A percentile compares a stretch with the other conserved stretches of the same genome.
These are phyloP conservation scores for Odontocerum albicorne DNA, from an alignment of 2,888 invertebrate species.

Conservation along the genomic window DNA sequence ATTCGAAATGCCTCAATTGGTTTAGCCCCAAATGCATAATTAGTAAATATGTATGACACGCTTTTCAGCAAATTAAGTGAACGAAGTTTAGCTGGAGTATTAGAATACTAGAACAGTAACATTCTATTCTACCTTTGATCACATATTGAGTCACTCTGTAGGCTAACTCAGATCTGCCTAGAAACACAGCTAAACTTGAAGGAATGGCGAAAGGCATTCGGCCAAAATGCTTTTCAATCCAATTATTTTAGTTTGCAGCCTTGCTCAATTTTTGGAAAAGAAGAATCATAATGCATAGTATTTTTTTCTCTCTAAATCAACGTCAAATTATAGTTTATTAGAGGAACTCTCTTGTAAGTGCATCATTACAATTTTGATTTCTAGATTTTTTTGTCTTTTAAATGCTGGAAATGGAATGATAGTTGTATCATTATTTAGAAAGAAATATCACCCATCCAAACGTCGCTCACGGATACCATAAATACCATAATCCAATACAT, in stretches of 20 bases:
- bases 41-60: slow-evolving; percentile 35
- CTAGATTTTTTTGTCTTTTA: background rate
- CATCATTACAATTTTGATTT: background rate
- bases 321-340: slow-evolving; percentile 13
- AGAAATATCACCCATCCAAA: slow-evolving; percentile 23
- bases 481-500: too few relatives aligned
- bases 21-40: slow-evolving; percentile 32
- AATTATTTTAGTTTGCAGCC: slow-evolving; percentile 33
- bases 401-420: slow-evolving; percentile 34
- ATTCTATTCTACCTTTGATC: background rate
- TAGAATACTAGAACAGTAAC: background rate
- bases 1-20: slow-evolving; percentile 20
- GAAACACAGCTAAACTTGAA: slow-evolving; percentile 35
- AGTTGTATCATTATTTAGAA: slow-evolving; percentile 34
- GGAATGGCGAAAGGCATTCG: slow-evolving; percentile 31
- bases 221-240: slow-evolving; percentile 25
- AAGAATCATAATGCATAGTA: background rate
- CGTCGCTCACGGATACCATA: too few relatives aligned
- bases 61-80: slow-evolving; percentile 32
- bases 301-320: slow-evolving; percentile 16
- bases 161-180: background rate
- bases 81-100: slow-evolving; percentile 35
- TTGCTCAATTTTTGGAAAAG: slow-evolving; percentile 8
- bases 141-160: background rate
- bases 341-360: slow-evolving; percentile 1